A percentile compares a stretch with the other conserved stretches of the same genome.
phyloP scores from a whole-genome alignment of 1,140 invertebrate species.

The Manduca sexta region DNA sequence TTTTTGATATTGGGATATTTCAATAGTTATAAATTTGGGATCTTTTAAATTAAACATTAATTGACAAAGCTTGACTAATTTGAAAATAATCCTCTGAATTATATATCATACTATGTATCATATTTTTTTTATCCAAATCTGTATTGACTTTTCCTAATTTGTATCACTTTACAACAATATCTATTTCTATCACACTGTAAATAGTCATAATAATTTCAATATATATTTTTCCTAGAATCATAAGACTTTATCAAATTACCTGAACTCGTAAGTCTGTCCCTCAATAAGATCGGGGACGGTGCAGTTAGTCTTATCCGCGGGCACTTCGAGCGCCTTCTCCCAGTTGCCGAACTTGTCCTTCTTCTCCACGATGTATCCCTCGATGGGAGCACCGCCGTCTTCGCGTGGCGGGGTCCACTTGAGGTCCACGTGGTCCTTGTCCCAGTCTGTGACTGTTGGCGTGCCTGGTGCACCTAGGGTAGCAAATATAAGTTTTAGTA shows the following conservation, averaged over 20 bases:
- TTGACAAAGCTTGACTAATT: too few relatives aligned
- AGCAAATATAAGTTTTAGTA: not conserved
- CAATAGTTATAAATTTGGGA: too few relatives aligned
- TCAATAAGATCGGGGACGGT: slow-evolving; percentile 92
- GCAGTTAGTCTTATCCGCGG: slow-evolving; percentile 85
- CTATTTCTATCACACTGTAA: too few relatives aligned
- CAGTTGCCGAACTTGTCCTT: slow-evolving; percentile 96
- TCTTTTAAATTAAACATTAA: too few relatives aligned
- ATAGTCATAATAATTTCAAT: too few relatives aligned
- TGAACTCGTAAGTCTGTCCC: slow-evolving; percentile 79
- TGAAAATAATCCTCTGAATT: too few relatives aligned
- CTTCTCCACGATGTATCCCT: slow-evolving; percentile 92
- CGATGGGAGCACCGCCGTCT: slow-evolving; percentile 91
- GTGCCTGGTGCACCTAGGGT: slow-evolving; percentile 84
- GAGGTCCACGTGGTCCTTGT: slow-evolving; percentile 94
- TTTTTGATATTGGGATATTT: too few relatives aligned
- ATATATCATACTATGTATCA: too few relatives aligned
- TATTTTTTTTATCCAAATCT: too few relatives aligned
- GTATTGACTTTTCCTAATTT: too few relatives aligned
- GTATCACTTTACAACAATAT: too few relatives aligned
- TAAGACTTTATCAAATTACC: slow-evolving; percentile 51
- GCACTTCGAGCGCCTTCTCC: slow-evolving; percentile 91
- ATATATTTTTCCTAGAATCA: too few relatives aligned
- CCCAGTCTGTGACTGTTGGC: slow-evolving; percentile 95
- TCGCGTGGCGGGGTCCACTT: slow-evolving; percentile 87